phyloP scores from a whole-genome alignment of 2,113 vertebrate species.

The Eptesicus fuscus region DNA sequence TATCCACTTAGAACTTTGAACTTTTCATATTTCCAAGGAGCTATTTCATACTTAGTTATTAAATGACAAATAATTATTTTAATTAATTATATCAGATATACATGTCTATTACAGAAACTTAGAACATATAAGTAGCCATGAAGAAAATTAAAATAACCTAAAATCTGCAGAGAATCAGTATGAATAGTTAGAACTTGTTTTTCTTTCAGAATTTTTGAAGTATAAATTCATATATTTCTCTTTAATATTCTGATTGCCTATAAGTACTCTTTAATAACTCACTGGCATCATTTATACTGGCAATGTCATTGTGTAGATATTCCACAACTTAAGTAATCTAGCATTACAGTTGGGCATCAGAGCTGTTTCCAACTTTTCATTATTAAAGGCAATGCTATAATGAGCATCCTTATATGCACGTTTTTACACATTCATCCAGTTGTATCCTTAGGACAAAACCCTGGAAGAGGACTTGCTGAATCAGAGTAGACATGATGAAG shows the following conservation, averaged over 20 bases:
- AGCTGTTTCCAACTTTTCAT: background rate
- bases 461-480: background rate
- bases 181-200: background rate
- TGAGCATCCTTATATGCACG: background rate
- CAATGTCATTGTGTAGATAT: background rate
- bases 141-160: background rate
- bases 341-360: background rate
- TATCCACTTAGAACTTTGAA: background rate
- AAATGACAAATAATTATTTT: background rate
- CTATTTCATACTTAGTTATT: background rate
- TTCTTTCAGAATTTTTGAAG: background rate
- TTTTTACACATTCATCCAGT: background rate
- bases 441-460: background rate
- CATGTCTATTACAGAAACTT: background rate
- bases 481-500: background rate
- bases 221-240: background rate
- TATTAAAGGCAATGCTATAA: background rate
- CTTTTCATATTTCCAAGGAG: background rate
- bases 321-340: background rate
- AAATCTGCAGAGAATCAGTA: background rate
- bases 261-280: background rate
- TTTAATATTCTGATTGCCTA: background rate
- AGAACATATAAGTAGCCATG: background rate
- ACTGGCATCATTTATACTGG: background rate
- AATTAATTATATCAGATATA: background rate